Evolutionary conservation across 2,113 vertebrate genomes (phyloP).

Genomic region (Apteryx mantelli): DNA sequence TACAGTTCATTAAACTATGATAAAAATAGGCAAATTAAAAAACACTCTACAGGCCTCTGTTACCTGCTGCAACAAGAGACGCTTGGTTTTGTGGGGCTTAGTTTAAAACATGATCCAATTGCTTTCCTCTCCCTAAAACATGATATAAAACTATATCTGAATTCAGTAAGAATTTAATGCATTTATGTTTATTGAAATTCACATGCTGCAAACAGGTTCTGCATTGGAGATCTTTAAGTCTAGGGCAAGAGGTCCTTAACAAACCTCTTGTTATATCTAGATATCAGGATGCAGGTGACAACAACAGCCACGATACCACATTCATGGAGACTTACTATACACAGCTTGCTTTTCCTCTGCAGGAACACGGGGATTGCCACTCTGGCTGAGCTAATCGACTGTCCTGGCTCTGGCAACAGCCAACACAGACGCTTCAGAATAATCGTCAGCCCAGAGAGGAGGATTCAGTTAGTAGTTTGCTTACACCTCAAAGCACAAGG

Average conservation of each 20-base stretch:
- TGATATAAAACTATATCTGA: neutral
- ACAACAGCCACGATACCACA: neutral
- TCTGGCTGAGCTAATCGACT: neutral
- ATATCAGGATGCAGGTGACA: neutral
- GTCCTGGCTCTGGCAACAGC: neutral
- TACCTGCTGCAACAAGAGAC: constrained; percentile 32
- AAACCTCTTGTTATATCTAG: neutral
- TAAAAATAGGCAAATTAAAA: constrained; percentile 25
- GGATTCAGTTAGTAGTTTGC: neutral
- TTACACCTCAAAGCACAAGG: neutral
- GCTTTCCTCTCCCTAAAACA: constrained; percentile 16
- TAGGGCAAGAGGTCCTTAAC: neutral
- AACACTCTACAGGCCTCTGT: neutral
- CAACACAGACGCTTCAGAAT: neutral
- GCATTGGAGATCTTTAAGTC: neutral
- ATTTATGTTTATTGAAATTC: neutral
- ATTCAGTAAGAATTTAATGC: constrained; percentile 34
- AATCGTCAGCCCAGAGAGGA: neutral
- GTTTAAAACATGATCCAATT: neutral
- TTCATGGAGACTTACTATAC: accelerated
- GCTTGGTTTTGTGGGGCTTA: neutral
- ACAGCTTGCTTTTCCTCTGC: neutral
- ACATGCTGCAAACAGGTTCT: constrained; percentile 26
- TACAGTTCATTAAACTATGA: constrained; percentile 13
- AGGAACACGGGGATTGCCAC: neutral